Conservation (phyloP, 2,113 vertebrate species). For the Dendropsophus ebraccatus region DNA sequence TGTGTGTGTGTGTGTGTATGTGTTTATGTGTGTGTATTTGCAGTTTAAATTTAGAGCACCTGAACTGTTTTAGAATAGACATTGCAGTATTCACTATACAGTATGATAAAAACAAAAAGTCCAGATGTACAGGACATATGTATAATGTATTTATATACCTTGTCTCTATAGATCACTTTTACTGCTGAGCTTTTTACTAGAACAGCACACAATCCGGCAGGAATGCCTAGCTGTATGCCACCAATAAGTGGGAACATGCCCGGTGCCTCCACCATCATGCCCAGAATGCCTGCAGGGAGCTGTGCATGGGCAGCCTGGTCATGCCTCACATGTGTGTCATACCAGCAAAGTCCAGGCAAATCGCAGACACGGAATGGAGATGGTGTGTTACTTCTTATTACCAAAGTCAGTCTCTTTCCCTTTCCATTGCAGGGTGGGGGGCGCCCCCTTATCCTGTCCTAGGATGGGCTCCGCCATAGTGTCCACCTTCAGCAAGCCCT, state of each 20-base stretch:
- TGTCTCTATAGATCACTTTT: neutral
- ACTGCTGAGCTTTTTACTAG: slow-evolving; percentile 20
- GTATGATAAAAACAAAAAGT: neutral
- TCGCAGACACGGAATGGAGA: slow-evolving; percentile 20
- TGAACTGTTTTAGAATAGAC: no score
- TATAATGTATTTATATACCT: neutral
- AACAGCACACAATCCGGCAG: slow-evolving; percentile 38
- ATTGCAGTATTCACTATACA: no score
- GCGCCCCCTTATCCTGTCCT: neutral
- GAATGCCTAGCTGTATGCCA: slow-evolving; percentile 54
- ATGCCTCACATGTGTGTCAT: slow-evolving; percentile 56
- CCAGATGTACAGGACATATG: neutral
- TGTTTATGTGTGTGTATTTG: no score
- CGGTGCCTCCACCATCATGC: slow-evolving; percentile 53
- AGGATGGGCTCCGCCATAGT: slow-evolving; percentile 63
- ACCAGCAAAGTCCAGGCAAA: slow-evolving; percentile 37
- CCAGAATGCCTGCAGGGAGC: slow-evolving; percentile 47
- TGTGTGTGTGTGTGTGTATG: no score
- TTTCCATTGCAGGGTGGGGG: slow-evolving; percentile 7
- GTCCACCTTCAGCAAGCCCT: slow-evolving; percentile 74
- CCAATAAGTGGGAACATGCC: slow-evolving; percentile 56
- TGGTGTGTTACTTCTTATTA: slow-evolving; percentile 16
- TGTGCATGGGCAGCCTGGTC: slow-evolving; percentile 49
- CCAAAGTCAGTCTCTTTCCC: slow-evolving; percentile 8
- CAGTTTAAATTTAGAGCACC: no score